Evolutionary conservation across 1,140 invertebrate genomes (phyloP).

Genomic region (Drepana arcuata): DNA sequence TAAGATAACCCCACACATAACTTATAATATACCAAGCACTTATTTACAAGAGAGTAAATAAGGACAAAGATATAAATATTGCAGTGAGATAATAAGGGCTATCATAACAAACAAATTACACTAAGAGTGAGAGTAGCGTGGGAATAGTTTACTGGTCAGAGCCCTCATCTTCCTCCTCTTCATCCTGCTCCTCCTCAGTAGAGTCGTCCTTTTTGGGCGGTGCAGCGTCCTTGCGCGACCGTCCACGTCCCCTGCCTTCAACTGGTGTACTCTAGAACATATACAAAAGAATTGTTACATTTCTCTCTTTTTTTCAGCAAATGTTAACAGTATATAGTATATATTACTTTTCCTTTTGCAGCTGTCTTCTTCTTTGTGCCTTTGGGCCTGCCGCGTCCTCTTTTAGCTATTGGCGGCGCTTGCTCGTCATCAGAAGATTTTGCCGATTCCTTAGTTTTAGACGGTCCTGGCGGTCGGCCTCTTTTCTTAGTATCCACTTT

Average conservation of each 20-base stretch:
- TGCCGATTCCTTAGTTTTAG: constrained; percentile 62
- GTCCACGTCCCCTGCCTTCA: constrained; percentile 59
- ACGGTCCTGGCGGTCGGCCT: constrained; percentile 50
- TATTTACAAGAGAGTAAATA: constrained; percentile 29
- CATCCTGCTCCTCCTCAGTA: constrained; percentile 67
- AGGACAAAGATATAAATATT: constrained; percentile 31
- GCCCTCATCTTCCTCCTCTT: constrained; percentile 66
- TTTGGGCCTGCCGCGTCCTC: constrained; percentile 69
- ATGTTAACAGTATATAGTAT: constrained; percentile 1
- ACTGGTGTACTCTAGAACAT: constrained; percentile 38
- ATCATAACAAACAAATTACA: constrained; percentile 65
- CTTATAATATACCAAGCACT: constrained; percentile 22
- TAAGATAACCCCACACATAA: constrained; percentile 48
- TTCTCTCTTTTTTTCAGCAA: too few species aligned
- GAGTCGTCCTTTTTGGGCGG: constrained; percentile 65
- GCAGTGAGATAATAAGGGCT: constrained; percentile 31
- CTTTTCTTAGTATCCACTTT: constrained; percentile 65
- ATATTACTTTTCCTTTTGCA: constrained; percentile 52
- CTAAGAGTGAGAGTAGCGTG: constrained; percentile 52
- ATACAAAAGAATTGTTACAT: too few species aligned
- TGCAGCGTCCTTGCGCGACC: constrained; percentile 64
- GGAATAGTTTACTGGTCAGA: constrained; percentile 64
- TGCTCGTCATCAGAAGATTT: constrained; percentile 71
- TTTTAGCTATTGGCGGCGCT: constrained; percentile 63
- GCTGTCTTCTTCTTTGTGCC: constrained; percentile 67